Evolutionary conservation across 2,888 invertebrate genomes (phyloP).

Genomic region (Microctonus hyperodae): DNA sequence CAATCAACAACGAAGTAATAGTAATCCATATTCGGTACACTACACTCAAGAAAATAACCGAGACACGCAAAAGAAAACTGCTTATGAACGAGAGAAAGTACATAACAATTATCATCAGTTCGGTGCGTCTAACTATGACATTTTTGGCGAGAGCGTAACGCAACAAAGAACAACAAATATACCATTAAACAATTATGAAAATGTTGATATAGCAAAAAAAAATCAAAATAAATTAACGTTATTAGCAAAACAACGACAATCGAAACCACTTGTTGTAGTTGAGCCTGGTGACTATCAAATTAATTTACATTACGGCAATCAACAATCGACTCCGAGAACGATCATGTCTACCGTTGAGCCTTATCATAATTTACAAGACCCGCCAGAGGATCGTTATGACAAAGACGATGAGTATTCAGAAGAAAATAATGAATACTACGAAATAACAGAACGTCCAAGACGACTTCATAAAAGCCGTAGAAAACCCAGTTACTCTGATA

Average conservation of each 20-base stretch:
- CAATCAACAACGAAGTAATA: constrained; percentile 26
- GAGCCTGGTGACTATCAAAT: constrained; percentile 47
- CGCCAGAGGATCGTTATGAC: constrained; percentile 42
- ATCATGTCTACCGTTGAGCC: constrained; percentile 32
- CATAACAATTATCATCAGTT: constrained; percentile 42
- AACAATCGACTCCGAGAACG: constrained; percentile 33
- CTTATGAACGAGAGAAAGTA: constrained; percentile 45
- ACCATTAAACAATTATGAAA: constrained; percentile 40
- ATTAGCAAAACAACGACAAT: constrained; percentile 34
- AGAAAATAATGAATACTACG: constrained; percentile 52
- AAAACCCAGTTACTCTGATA: constrained; percentile 45
- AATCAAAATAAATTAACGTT: constrained; percentile 11
- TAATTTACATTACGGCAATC: constrained; percentile 40
- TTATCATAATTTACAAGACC: constrained; percentile 26
- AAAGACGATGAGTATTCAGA: constrained; percentile 50
- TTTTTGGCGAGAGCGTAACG: constrained; percentile 27
- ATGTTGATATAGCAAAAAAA: neutral
- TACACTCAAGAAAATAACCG: constrained; percentile 31
- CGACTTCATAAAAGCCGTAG: constrained; percentile 49
- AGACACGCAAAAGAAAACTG: constrained; percentile 38
- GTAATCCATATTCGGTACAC: constrained; percentile 33
- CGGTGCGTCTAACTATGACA: constrained; percentile 31
- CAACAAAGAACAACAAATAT: constrained; percentile 36
- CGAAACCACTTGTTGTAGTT: constrained; percentile 50
- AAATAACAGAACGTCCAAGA: constrained; percentile 51